These are phyloP conservation scores for Simalia tracyae DNA, from an alignment of 2,797 vertebrate genomes.

Conservation along the genomic window DNA sequence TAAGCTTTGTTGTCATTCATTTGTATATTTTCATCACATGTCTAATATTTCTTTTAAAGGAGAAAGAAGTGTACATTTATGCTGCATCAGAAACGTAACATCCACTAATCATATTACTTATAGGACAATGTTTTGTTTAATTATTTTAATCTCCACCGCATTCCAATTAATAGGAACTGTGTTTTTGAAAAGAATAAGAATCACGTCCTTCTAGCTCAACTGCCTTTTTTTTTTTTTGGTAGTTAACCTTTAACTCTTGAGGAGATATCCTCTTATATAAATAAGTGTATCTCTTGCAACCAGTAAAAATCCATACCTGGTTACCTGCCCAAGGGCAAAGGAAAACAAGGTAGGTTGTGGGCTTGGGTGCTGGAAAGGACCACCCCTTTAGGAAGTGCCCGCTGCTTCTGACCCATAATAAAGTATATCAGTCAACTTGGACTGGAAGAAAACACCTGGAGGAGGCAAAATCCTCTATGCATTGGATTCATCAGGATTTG, in stretches of 20 bases:
- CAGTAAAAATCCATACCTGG: conserved; percentile 60
- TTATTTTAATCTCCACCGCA: neutral
- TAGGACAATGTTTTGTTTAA: neutral
- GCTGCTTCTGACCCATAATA: conserved; percentile 11
- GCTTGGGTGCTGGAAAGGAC: neutral
- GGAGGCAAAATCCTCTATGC: conserved; percentile 58
- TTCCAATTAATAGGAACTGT: neutral
- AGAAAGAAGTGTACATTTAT: neutral
- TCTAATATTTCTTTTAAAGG: neutral
- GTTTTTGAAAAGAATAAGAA: neutral
- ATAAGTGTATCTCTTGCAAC: conserved; percentile 36
- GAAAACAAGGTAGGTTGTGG: neutral
- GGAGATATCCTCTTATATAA: conserved; percentile 18
- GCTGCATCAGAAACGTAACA: neutral
- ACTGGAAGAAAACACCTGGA: neutral
- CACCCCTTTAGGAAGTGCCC: neutral
- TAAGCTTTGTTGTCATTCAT: conserved; percentile 15
- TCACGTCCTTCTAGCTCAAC: neutral
- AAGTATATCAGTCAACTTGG: conserved; percentile 37
- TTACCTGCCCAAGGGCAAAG: neutral
- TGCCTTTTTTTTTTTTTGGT: neutral
- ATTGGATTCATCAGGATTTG: conserved; percentile 67
- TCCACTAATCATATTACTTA: neutral
- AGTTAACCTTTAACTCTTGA: neutral
- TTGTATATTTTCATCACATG: conserved; percentile 16